Base-by-base conservation (phyloP, 2,888 invertebrate species). In the Hypselothyrea guttata region DNA sequence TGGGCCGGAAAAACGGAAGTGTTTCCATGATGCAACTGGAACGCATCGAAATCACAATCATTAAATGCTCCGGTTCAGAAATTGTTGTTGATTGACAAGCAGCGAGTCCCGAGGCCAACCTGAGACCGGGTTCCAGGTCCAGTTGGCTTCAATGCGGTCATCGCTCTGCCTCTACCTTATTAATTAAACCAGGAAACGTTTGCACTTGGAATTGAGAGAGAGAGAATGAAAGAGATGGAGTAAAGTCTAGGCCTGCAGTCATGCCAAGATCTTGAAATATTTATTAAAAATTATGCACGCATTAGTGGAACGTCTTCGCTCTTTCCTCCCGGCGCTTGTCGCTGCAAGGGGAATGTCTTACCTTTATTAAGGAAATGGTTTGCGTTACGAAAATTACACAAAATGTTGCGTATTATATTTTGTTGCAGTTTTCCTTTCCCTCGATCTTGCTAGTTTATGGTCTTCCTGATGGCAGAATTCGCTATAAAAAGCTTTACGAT, bases 151-250 rank as follows among this genome's bases (percentile, higher is more conserved):
- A 15, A 9, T 31, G 37, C 52, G 70, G 59, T 45, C 66, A 35
- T 49, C 52, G 72, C 42, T 60, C 47, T 52, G 59, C 44, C 44
- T 56, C 65, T 64, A 61, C 38, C 51, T 68, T 83, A 75, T 82
- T 86, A 86, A 86, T 87, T 86, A 86, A 87, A 86, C 87, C 84
- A 87, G 87, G 87, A 86, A 86, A 84, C 75, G 65, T 77, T 86
- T 83, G 45, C 35, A 35, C 8, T n/a, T n/a, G n/a, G n/a, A n/a
- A n/a, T n/a, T n/a, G n/a, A n/a, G n/a, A n/a, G n/a, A n/a, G n/a
- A n/a, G n/a, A n/a, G n/a, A n/a, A n/a, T n/a, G n/a, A n/a, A 13
- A 8, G 4, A 13, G 13, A 12, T 7, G 12, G 34, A 4, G 28
- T 4, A 4, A 7, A 11, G 12, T 11, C 53, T 37, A 34, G 53